Evolutionary conservation across 2,888 invertebrate genomes (phyloP).

Genomic region (Synergus itoensis): DNA sequence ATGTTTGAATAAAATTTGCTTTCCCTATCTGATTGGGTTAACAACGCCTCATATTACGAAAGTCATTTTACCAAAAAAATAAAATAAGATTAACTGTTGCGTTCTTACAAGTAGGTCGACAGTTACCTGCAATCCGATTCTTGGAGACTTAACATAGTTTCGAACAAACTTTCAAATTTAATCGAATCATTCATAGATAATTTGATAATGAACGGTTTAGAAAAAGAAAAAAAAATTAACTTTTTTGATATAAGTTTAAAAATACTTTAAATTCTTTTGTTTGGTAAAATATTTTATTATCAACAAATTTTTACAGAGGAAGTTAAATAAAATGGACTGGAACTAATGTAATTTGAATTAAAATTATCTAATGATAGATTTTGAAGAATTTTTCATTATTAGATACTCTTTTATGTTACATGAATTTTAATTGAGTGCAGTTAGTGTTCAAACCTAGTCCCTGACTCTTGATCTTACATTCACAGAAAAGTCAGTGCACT

Average conservation of each 20-base stretch:
- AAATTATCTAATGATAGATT: no score
- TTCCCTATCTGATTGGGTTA: neutral
- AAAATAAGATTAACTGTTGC: constrained; percentile 30
- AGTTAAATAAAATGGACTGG: no score
- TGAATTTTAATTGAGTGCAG: no score
- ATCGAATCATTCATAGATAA: neutral
- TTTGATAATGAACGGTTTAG: neutral
- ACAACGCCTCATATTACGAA: neutral
- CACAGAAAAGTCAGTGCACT: no score
- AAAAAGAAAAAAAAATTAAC: neutral
- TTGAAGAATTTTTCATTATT: no score
- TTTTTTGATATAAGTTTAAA: neutral
- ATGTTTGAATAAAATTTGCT: neutral
- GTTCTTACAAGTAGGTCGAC: constrained; percentile 25
- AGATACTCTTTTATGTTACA: no score
- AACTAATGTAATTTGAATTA: no score
- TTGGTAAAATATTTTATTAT: no score
- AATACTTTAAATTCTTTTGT: no score
- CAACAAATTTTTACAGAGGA: no score
- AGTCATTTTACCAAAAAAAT: constrained; percentile 15
- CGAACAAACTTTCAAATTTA: constrained; percentile 13
- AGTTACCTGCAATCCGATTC: constrained; percentile 1
- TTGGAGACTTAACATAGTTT: constrained; percentile 20
- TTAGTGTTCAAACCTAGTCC: no score
- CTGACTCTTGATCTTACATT: no score